Percentiles rank a stretch among this genome's conserved stretches.
phyloP scores from a whole-genome alignment of 2,888 invertebrate species.

The Aproaerema taeniolella region DNA sequence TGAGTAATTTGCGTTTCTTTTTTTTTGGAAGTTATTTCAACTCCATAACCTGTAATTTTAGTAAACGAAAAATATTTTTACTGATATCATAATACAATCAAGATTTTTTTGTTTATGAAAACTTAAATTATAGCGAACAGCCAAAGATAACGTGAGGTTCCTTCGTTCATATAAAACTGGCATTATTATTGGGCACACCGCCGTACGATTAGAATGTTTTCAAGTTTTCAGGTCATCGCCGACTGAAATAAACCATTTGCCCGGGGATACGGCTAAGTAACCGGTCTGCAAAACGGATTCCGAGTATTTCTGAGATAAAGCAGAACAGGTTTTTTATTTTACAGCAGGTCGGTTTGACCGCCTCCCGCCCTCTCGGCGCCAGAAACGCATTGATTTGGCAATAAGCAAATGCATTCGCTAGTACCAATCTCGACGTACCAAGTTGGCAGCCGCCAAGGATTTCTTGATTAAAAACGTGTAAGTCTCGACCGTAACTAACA shows the following conservation, averaged over 20 bases:
- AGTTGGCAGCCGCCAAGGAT: constrained; percentile 8
- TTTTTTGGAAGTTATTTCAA: no score
- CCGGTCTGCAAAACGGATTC: constrained; percentile 45
- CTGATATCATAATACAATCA: no score
- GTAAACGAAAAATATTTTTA: no score
- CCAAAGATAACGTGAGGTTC: no score
- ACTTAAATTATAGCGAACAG: no score
- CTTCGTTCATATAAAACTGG: no score
- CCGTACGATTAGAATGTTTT: not conserved
- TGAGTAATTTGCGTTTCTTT: no score
- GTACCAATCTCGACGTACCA: not conserved
- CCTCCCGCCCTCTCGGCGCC: no score
- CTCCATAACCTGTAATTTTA: no score
- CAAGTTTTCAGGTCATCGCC: constrained; percentile 21
- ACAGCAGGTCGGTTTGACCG: constrained; percentile 30
- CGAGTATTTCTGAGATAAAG: constrained; percentile 42
- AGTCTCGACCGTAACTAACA: not conserved
- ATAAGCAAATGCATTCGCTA: constrained; percentile 36
- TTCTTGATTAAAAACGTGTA: not conserved
- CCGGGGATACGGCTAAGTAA: constrained; percentile 28
- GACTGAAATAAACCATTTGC: no score
- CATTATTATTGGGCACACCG: no score
- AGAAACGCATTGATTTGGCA: constrained; percentile 37
- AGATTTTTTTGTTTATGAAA: no score
- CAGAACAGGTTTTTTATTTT: constrained; percentile 40